Percentiles rank a stretch among this genome's conserved stretches.
These are phyloP conservation scores for Limenitis camilla DNA, from an alignment of 2,888 invertebrate genomes.

Conservation along the genomic window DNA sequence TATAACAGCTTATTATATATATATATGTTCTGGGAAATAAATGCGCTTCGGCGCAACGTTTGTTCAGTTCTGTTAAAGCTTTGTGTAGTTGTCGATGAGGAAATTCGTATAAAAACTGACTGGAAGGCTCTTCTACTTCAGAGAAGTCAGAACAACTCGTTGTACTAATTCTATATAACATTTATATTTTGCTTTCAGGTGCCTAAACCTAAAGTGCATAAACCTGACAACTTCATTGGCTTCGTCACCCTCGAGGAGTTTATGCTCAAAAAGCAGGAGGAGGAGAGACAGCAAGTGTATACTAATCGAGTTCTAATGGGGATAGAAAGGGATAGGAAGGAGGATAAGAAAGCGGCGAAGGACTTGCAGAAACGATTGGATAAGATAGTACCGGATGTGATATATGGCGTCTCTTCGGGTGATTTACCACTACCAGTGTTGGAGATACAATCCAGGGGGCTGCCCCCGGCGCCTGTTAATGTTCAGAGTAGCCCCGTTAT, in stretches of 20 bases:
- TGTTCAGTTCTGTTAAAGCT: too few species aligned
- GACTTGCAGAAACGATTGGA: conserved; percentile 40
- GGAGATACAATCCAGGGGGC: conserved; percentile 10
- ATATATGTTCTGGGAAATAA: too few species aligned
- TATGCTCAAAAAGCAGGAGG: conserved; percentile 84
- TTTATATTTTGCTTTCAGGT: conserved; percentile 11
- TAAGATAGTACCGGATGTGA: conserved; percentile 70
- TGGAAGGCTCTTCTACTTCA: too few species aligned
- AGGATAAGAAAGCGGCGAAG: neutral
- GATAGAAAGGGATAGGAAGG: conserved; percentile 1
- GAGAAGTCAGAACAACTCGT: too few species aligned
- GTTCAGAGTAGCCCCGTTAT: neutral
- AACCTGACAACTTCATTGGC: conserved; percentile 75
- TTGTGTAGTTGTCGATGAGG: too few species aligned
- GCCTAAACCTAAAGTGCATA: conserved; percentile 23
- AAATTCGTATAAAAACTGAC: too few species aligned
- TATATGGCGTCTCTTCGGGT: conserved; percentile 56
- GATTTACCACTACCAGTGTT: conserved; percentile 4
- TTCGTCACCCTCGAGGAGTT: conserved; percentile 86
- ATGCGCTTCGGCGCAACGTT: too few species aligned
- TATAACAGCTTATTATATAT: too few species aligned
- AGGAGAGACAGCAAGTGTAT: conserved; percentile 73
- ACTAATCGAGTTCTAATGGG: conserved; percentile 64
- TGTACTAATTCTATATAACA: too few species aligned
- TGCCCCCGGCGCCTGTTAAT: neutral